Evolutionary conservation across 2,797 vertebrate genomes (phyloP).

Genomic region (Cheirogaleus major): DNA sequence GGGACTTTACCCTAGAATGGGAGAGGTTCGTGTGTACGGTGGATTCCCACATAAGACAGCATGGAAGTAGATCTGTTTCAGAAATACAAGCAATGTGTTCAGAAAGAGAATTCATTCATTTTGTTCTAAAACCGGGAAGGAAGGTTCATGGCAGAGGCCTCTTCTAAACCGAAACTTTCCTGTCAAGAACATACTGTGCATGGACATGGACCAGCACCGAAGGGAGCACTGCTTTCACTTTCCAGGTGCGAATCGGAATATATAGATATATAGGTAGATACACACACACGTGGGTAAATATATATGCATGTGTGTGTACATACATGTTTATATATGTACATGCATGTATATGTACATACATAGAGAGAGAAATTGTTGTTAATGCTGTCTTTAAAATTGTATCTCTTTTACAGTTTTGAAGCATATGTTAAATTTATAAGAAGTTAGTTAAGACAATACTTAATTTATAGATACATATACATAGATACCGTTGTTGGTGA

Average conservation of each 20-base stretch:
- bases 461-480: not conserved
- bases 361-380: not conserved
- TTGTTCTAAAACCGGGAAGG: not conserved
- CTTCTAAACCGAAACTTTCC: not conserved
- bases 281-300: not conserved
- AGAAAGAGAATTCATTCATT: not conserved
- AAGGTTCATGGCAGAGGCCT: too few relatives aligned
- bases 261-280: accelerated
- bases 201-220: not conserved
- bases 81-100: not conserved
- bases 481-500: not conserved
- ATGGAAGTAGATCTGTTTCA: not conserved
- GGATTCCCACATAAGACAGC: not conserved
- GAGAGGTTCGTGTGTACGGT: not conserved
- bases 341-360: not conserved
- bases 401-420: not conserved
- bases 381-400: not conserved
- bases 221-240: not conserved
- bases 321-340: not conserved
- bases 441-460: not conserved
- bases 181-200: too few relatives aligned
- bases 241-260: not conserved
- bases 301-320: not conserved
- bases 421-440: not conserved
- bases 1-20: not conserved